These are phyloP conservation scores for Nasonia giraulti DNA, from an alignment of 1,140 invertebrate genomes.

Conservation along the genomic window DNA sequence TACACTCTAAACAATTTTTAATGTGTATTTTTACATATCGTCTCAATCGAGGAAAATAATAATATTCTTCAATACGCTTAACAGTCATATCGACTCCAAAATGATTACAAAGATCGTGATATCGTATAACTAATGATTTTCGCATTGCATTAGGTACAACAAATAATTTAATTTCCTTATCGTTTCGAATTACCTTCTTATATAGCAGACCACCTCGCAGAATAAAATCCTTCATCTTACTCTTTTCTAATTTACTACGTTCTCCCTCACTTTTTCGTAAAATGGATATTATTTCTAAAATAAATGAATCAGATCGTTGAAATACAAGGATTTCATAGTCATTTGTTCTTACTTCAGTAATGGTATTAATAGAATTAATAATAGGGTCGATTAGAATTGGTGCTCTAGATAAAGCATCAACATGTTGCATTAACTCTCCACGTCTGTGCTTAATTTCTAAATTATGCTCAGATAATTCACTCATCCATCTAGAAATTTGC, in stretches of 20 bases:
- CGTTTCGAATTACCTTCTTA: background rate
- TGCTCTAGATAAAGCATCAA: conserved; percentile 4
- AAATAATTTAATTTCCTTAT: background rate
- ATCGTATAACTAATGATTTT: background rate
- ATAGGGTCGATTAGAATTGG: background rate
- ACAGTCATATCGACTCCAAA: background rate
- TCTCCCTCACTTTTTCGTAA: background rate
- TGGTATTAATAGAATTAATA: background rate
- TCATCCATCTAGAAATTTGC: conserved; percentile 23
- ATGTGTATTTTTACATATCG: background rate
- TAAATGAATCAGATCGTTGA: conserved; percentile 7
- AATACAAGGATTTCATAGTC: conserved; percentile 22
- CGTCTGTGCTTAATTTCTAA: conserved; percentile 23
- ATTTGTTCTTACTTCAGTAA: background rate
- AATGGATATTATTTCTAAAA: background rate
- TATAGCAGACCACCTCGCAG: conserved; percentile 34
- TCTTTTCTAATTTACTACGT: background rate
- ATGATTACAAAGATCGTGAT: background rate
- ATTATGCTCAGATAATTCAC: background rate
- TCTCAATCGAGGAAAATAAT: conserved; percentile 8
- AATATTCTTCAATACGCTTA: background rate
- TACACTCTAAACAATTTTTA: background rate
- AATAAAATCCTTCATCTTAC: conserved; percentile 8
- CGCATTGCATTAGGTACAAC: background rate
- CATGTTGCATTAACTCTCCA: conserved; percentile 13